Conservation (phyloP, 2,888 invertebrate genomes). For the Dasysyrphus tricinctus region DNA sequence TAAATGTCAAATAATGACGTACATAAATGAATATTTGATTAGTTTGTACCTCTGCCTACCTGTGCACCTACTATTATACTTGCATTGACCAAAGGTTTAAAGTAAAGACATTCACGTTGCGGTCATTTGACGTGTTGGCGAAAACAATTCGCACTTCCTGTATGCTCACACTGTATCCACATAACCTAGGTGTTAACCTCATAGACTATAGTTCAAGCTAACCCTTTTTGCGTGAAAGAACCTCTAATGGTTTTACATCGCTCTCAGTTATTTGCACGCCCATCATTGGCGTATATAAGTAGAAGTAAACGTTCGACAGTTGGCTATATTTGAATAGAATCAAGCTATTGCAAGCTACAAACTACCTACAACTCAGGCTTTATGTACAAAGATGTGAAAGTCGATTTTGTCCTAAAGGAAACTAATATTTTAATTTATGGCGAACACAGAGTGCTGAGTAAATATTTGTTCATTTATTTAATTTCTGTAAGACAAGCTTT, state of each 20-base stretch:
- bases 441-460: conserved; percentile 59
- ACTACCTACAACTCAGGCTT: not conserved
- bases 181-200: not conserved
- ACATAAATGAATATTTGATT: conserved; percentile 40
- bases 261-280: conserved; percentile 40
- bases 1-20: conserved; percentile 17
- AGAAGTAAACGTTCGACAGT: conserved; percentile 47
- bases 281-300: conserved; percentile 53
- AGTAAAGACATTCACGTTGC: conserved; percentile 27
- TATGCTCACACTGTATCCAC: not conserved
- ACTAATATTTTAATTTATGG: conserved; percentile 56
- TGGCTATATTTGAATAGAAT: conserved; percentile 25
- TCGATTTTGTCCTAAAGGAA: conserved; percentile 68
- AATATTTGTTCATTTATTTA: conserved; percentile 61
- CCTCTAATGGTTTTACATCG: conserved; percentile 51
- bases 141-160: conserved; percentile 66
- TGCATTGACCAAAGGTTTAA: conserved; percentile 26
- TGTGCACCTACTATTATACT: not conserved
- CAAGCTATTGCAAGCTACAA: not conserved
- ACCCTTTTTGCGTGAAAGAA: conserved; percentile 36
- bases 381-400: conserved; percentile 60
- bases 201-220: not conserved
- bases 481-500: conserved; percentile 32
- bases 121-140: conserved; percentile 56
- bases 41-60: not conserved